Base-by-base conservation (phyloP, 2,888 invertebrate species). In the Drosophila leonis region DNA sequence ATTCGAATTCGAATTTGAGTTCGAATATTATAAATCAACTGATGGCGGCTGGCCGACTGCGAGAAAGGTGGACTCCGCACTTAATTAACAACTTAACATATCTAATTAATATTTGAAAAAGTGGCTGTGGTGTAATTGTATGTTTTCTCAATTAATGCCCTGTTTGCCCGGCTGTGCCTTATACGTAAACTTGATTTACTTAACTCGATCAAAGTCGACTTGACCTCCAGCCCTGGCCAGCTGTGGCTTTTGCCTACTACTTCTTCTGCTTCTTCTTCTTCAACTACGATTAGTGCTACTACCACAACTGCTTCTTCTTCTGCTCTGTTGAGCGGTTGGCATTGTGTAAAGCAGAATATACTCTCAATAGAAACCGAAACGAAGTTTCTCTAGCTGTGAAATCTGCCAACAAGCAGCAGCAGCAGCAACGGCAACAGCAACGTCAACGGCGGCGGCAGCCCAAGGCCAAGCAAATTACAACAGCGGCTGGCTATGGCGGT, bases 321-420 rank as follows among this genome's bases (percentile, higher is more conserved):
- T 48, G 44, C 46, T 44, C 46, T 55, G 59, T 35, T 7, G 52
- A 68, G 71, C 63, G 68, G 67, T 70, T 75, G 84, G 88, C 86
- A 88, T 84, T 88, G 84, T 90, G 69, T 69, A 56, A 68, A 67
- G 72, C 74, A 83, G 73, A 76, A 79, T 82, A 71, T 82, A 75
- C 76, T 76, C 61, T 51, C 6, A 68, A 78, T 65, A 70, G 72
- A 77, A 72, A 81, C 63, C 51, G 55, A 80, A 76, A 64, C 49
- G 20, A 67, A 81, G 84, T 86, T 87, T 83, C 82, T 76, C 74
- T 65, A 62, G 63, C 88, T 90, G 88, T 80, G 86, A 90, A 84
- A 84, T 88, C 59, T 29, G 90, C 84, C 86, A 90, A 64, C 86
- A 90, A 64, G 69, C 72, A 31, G 42, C 37, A 68, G 69, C 44